phyloP scores from a whole-genome alignment of 30 jellyfish, hydroid and myxozoan species.

The Chrysaora quinquecirrha region DNA sequence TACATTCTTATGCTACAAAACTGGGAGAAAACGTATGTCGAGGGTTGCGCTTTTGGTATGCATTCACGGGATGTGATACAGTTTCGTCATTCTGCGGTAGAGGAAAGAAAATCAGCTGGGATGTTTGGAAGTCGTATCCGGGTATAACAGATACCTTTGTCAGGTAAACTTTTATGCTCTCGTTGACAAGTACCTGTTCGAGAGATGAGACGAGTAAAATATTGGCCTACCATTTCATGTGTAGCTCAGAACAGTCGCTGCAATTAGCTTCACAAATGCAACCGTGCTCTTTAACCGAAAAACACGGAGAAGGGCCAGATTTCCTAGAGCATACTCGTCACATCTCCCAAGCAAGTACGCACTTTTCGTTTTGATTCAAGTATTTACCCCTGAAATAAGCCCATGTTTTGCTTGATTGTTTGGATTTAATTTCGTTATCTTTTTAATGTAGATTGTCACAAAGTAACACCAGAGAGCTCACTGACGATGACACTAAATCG shows the following conservation, averaged over 20 bases:
- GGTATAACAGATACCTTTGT: slow-evolving; percentile 18
- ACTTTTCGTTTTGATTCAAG: background rate
- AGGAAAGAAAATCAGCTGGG: slow-evolving; percentile 34
- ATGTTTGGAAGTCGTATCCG: slow-evolving; percentile 31
- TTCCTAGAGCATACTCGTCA: slow-evolving; percentile 1
- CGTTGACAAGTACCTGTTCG: slow-evolving; percentile 1
- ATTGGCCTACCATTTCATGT: background rate
- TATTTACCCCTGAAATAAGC: background rate
- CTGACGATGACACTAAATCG: too few species aligned
- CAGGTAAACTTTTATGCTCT: slow-evolving; percentile 8
- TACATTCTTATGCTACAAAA: slow-evolving; percentile 15
- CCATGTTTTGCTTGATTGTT: slow-evolving; percentile 1
- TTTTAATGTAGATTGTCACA: background rate
- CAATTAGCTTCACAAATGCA: background rate
- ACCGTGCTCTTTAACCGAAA: background rate
- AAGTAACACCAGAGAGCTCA: too few species aligned
- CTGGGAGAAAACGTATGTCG: slow-evolving; percentile 11
- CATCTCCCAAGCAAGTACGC: slow-evolving; percentile 2
- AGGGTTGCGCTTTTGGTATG: slow-evolving; percentile 28
- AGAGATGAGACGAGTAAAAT: background rate
- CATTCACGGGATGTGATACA: slow-evolving; percentile 50
- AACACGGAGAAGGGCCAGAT: background rate
- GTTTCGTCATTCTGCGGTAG: slow-evolving; percentile 33
- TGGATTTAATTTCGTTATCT: background rate
- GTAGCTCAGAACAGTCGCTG: slow-evolving; percentile 6